Conservation (phyloP, 1,140 invertebrate genomes). For the Maniola jurtina region DNA sequence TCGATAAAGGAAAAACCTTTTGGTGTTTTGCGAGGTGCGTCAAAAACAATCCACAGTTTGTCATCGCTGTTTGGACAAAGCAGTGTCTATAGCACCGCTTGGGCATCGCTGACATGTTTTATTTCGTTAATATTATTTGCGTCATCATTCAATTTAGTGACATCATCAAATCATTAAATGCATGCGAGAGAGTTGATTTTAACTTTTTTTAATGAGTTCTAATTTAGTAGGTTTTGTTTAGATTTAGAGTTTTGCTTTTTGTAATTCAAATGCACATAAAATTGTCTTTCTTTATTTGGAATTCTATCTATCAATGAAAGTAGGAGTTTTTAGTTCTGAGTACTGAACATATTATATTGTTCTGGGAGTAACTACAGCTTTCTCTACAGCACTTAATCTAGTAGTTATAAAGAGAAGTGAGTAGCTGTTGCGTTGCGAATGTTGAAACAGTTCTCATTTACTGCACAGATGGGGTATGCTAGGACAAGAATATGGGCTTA, state of each 20-base stretch:
- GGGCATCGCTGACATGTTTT: constrained; percentile 56
- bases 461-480: too few relatives aligned
- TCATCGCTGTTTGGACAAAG: constrained; percentile 38
- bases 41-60: not conserved
- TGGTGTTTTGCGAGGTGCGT: not conserved
- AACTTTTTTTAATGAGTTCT: not conserved
- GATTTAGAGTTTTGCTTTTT: not conserved
- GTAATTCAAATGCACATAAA: not conserved
- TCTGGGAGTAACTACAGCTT: not conserved
- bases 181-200: constrained; percentile 5
- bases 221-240: not conserved
- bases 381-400: not conserved
- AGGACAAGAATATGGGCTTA: too few relatives aligned
- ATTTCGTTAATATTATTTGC: constrained; percentile 58
- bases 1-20: not conserved
- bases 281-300: not conserved
- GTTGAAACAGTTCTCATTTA: not conserved
- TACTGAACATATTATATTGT: not conserved
- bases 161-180: constrained; percentile 16
- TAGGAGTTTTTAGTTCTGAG: not conserved
- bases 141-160: constrained; percentile 43
- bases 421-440: not conserved
- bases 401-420: not conserved
- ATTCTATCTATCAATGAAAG: not conserved
- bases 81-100: constrained; percentile 60